Conservation (phyloP, 2,113 vertebrate species). For the Neogale vison region DNA sequence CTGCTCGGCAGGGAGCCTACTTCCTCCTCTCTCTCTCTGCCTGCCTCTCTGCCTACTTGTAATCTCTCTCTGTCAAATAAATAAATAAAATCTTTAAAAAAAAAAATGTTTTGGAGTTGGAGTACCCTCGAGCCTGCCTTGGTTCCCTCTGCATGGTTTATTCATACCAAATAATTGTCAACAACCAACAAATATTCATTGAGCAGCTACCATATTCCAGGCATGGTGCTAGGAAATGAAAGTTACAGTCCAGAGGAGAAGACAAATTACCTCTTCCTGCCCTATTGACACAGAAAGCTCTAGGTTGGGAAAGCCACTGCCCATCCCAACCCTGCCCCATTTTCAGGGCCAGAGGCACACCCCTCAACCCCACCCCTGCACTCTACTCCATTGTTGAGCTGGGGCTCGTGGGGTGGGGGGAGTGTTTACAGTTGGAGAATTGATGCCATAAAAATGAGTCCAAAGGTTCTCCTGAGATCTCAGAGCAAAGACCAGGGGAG, state of each 20-base stretch:
- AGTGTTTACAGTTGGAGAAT: constrained; percentile 65
- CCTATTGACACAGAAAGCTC: background rate
- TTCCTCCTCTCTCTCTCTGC: too few relatives aligned
- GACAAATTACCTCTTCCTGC: background rate
- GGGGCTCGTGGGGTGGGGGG: background rate
- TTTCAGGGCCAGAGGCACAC: constrained; percentile 21
- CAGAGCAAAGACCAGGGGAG: constrained; percentile 39
- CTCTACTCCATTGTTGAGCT: background rate
- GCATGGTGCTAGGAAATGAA: background rate
- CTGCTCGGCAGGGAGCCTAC: too few relatives aligned
- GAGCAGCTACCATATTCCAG: background rate
- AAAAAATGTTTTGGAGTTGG: background rate
- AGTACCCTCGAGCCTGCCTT: background rate
- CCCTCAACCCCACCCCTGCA: background rate
- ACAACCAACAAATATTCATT: background rate
- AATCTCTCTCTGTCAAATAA: too few relatives aligned
- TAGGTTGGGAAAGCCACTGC: background rate
- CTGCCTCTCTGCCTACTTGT: too few relatives aligned
- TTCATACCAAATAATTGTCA: background rate
- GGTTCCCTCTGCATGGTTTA: background rate
- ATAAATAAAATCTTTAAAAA: too few relatives aligned
- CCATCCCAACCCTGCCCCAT: background rate
- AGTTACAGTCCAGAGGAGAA: background rate
- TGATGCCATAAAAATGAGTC: constrained; percentile 72
- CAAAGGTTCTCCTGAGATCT: constrained; percentile 68